These are phyloP conservation scores for Chironomus striatipennis DNA, from an alignment of 1,140 invertebrate species.

Conservation along the genomic window DNA sequence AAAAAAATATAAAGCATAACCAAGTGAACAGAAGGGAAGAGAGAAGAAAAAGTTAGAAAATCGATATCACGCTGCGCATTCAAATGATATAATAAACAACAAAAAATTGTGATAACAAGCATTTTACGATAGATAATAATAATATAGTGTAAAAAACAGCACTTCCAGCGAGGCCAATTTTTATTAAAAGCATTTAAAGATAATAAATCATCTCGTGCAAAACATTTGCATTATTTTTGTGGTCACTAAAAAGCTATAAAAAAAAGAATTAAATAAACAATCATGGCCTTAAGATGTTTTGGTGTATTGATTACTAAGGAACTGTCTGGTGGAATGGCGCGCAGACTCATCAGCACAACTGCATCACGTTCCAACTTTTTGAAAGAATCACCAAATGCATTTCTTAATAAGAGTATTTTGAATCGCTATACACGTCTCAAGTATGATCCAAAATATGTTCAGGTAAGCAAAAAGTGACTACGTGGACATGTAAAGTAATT, in stretches of 20 bases:
- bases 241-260: neutral
- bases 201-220: neutral
- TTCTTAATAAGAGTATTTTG: constrained; percentile 62
- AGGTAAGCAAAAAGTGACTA: constrained; percentile 38
- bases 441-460: constrained; percentile 58
- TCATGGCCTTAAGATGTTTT: constrained; percentile 37
- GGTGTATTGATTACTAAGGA: constrained; percentile 37
- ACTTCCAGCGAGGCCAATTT: no score
- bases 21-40: no score
- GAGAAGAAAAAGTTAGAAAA: neutral
- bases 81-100: neutral
- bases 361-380: constrained; percentile 35
- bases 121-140: neutral
- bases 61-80: constrained; percentile 5
- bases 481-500: no score
- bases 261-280: constrained; percentile 21
- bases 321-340: constrained; percentile 29
- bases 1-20: neutral
- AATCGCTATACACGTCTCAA: constrained; percentile 61
- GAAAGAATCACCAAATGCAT: constrained; percentile 57
- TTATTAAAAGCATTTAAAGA: neutral
- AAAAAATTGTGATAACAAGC: neutral
- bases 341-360: constrained; percentile 30
- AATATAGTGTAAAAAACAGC: neutral
- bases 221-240: neutral